Percentiles rank a stretch among this genome's conserved stretches.
These are phyloP conservation scores for Megaustenia siamemsis DNA, from an alignment of 2,888 invertebrate species.

Conservation along the genomic window DNA sequence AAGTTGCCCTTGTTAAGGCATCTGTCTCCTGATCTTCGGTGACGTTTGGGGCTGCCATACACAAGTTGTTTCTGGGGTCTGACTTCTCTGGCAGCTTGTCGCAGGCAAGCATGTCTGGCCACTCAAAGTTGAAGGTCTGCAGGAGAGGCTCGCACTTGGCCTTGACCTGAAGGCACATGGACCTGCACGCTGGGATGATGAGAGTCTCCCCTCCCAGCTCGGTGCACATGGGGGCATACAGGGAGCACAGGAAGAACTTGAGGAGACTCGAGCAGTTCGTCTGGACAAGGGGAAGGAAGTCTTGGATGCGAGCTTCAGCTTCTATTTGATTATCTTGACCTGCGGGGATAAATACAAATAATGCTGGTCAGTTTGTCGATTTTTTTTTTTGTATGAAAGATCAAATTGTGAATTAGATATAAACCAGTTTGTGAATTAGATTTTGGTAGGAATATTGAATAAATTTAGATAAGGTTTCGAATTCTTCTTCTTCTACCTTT, in stretches of 20 bases:
- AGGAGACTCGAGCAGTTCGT: slow-evolving; percentile 90
- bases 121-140: slow-evolving; percentile 84
- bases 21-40: slow-evolving; percentile 67
- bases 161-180: slow-evolving; percentile 87
- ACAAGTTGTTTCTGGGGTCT: slow-evolving; percentile 83
- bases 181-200: slow-evolving; percentile 89
- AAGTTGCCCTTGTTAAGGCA: slow-evolving; percentile 57
- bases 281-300: slow-evolving; percentile 87
- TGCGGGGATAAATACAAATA: neutral
- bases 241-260: slow-evolving; percentile 92
- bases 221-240: slow-evolving; percentile 94
- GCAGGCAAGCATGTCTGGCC: slow-evolving; percentile 89
- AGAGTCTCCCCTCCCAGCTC: slow-evolving; percentile 89
- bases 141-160: slow-evolving; percentile 83
- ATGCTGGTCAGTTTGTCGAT: no score
- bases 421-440: no score
- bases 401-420: no score
- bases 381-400: no score
- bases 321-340: slow-evolving; percentile 89
- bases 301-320: slow-evolving; percentile 88
- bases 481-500: no score
- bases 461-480: no score
- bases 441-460: no score
- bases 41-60: slow-evolving; percentile 85
- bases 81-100: slow-evolving; percentile 86